These are phyloP conservation scores for Petrocephalus zakoni DNA, from an alignment of 2,113 vertebrate genomes.

Conservation along the genomic window DNA sequence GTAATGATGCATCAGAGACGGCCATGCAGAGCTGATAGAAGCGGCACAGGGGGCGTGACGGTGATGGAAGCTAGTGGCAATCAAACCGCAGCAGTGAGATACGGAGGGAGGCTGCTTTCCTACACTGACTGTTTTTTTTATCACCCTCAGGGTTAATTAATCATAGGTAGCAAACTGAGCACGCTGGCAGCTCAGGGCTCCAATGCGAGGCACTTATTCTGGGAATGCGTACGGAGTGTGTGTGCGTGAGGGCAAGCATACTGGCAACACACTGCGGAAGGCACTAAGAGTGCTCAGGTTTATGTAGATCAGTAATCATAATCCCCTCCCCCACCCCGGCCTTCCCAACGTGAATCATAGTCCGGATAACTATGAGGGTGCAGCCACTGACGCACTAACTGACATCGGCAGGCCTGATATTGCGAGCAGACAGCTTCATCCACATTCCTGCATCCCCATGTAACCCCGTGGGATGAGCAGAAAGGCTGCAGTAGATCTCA, in stretches of 20 bases:
- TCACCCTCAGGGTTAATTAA: neutral
- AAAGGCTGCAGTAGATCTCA: neutral
- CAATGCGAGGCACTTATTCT: neutral
- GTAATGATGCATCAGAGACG: constrained; percentile 5
- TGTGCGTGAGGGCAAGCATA: neutral
- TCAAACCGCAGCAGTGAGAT: constrained; percentile 2
- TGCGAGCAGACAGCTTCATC: no score
- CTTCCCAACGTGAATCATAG: neutral
- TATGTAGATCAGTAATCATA: neutral
- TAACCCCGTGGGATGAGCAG: neutral
- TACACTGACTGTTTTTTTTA: neutral
- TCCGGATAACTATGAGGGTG: neutral
- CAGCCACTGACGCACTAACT: neutral
- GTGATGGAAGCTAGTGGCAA: neutral
- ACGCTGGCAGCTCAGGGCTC: neutral
- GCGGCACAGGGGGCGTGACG: neutral
- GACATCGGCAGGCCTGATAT: neutral
- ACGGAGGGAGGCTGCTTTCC: no score
- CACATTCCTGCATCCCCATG: neutral
- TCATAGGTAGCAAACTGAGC: neutral
- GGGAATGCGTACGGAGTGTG: neutral
- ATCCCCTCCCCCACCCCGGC: no score
- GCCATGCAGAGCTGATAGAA: neutral
- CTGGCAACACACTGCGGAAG: neutral
- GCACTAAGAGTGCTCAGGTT: neutral